phyloP scores from a whole-genome alignment of 1,140 invertebrate species.

The Drosophila orena region DNA sequence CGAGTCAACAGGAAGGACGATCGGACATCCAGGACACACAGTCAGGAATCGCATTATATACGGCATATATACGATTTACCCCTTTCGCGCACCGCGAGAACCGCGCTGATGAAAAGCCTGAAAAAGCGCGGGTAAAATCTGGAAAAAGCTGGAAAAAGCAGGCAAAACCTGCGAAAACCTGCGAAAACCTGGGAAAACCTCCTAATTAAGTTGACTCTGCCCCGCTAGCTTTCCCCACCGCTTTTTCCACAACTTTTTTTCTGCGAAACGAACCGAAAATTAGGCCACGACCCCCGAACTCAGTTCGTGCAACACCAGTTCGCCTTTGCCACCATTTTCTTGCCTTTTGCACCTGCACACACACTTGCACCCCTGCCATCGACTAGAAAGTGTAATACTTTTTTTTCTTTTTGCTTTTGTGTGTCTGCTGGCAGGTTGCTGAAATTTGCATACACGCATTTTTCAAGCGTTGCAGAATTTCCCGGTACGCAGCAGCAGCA shows the following conservation, averaged over 20 bases:
- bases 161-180: neutral
- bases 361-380: neutral
- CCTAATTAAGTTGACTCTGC: slow-evolving; percentile 68
- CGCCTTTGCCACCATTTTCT: slow-evolving; percentile 37
- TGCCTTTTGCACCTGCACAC: slow-evolving; percentile 13
- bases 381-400: slow-evolving; percentile 49
- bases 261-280: slow-evolving; percentile 34
- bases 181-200: slow-evolving; percentile 44
- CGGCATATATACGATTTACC: slow-evolving; percentile 31
- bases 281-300: slow-evolving; percentile 46
- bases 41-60: slow-evolving; percentile 45
- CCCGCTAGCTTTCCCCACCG: neutral
- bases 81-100: slow-evolving; percentile 13
- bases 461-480: slow-evolving; percentile 51
- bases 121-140: slow-evolving; percentile 25
- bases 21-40: slow-evolving; percentile 1
- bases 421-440: slow-evolving; percentile 20
- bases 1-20: slow-evolving; percentile 26
- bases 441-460: slow-evolving; percentile 79
- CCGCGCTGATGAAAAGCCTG: slow-evolving; percentile 51
- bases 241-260: too few species aligned
- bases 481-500: slow-evolving; percentile 39
- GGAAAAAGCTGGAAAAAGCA: neutral
- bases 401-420: slow-evolving; percentile 43
- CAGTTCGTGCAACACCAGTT: slow-evolving; percentile 10